These are phyloP conservation scores for Paelopatides confundens DNA, from an alignment of 53 echinoderm and acorn worm species.

Conservation along the genomic window DNA sequence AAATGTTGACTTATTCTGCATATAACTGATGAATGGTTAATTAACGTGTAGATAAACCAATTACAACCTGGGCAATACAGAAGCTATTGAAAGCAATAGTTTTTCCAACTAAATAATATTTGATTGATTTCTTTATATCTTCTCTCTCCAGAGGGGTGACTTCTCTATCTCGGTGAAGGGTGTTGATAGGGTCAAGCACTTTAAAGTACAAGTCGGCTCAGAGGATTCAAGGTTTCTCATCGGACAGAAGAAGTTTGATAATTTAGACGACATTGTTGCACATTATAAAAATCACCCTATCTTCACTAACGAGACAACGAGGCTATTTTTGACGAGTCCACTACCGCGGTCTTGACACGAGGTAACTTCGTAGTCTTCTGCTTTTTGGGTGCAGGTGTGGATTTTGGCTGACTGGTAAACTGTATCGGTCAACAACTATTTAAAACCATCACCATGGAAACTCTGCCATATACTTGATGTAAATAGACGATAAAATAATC, in stretches of 20 bases:
- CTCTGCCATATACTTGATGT: conserved; percentile 4
- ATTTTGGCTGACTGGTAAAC: too few relatives aligned
- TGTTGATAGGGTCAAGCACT: conserved; percentile 90
- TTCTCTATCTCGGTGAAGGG: conserved; percentile 97
- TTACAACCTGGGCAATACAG: neutral
- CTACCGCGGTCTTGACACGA: conserved; percentile 4
- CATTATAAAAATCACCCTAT: conserved; percentile 97
- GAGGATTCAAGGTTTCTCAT: conserved; percentile 78
- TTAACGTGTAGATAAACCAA: too few relatives aligned
- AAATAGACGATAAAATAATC: neutral
- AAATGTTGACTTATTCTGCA: too few relatives aligned
- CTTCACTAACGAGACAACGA: conserved; percentile 71
- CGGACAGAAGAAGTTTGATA: conserved; percentile 90
- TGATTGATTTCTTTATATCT: conserved; percentile 8
- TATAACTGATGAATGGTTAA: too few relatives aligned
- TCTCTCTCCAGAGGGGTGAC: conserved; percentile 82
- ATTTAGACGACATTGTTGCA: conserved; percentile 86
- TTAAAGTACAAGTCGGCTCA: conserved; percentile 80
- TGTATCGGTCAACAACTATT: too few relatives aligned
- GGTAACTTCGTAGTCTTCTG: neutral
- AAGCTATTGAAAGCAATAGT: neutral
- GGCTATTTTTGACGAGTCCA: conserved; percentile 31
- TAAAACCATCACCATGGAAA: neutral
- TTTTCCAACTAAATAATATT: neutral
- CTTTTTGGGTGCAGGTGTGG: too few relatives aligned